Percentiles rank a stretch among this genome's conserved stretches.
Conservation (phyloP, 2,113 vertebrate species). For the Mormyrus lacerda region DNA sequence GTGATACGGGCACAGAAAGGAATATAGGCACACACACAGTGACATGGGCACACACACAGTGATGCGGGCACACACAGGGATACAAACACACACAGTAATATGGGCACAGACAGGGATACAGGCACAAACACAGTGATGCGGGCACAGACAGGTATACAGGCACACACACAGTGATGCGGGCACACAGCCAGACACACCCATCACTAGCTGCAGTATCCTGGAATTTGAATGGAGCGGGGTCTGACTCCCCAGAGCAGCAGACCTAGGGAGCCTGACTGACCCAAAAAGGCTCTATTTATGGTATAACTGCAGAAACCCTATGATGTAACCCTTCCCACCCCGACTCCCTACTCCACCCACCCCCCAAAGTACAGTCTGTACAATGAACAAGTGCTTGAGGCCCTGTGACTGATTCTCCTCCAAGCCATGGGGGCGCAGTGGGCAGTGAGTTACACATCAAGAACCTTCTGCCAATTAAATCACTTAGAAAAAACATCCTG, state of each 20-base stretch:
- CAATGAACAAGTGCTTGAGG: conserved; percentile 30
- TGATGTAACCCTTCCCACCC: too few relatives aligned
- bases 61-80: neutral
- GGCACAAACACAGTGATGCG: neutral
- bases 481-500: neutral
- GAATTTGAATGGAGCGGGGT: neutral
- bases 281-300: conserved; percentile 63
- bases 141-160: neutral
- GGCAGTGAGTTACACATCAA: conserved; percentile 11
- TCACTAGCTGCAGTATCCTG: neutral
- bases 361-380: conserved; percentile 49
- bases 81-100: neutral
- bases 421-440: conserved; percentile 1
- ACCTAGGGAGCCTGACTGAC: conserved; percentile 55
- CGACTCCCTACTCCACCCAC: conserved; percentile 43
- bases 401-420: conserved; percentile 20
- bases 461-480: neutral
- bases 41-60: neutral
- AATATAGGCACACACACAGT: neutral
- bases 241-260: conserved; percentile 21
- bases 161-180: conserved; percentile 5
- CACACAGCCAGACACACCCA: neutral
- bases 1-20: neutral
- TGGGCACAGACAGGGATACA: neutral
- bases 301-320: conserved; percentile 52